Base-by-base conservation (phyloP, 2,797 vertebrate species). In the Poecile montanus region DNA sequence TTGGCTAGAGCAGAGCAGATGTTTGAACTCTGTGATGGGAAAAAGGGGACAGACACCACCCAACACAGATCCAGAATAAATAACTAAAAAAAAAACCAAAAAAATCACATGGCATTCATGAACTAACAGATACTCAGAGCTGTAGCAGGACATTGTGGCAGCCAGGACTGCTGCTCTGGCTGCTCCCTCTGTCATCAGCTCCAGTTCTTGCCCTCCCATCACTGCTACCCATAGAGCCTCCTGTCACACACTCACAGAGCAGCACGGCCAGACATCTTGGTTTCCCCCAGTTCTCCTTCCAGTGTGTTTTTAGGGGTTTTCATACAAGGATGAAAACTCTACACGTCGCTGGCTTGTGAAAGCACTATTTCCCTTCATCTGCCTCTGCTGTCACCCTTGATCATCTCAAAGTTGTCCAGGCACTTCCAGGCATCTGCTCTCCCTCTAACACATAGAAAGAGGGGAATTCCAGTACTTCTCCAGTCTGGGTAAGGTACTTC, bases 101-200 rank as follows among this genome's bases (percentile, higher is more conserved):
- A 38, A 48, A 50, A 60, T n/a, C 54, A 54, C 0, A 0, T 5
- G 36, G 58, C 66, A 2, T 61, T 68, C 48, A 38, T 60, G 82
- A 88, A 75, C 30, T 50, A 67, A 53, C 92, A 93, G 90, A 88
- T 87, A 94, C 56, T 73, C 21, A 56, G 66, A 84, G 85, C 44
- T 63, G 27, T 6, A 75, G 40, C 50, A 75, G 54, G 70, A 91
- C 79, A 48, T 4, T 30, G 58, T 12, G 71, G 62, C 82, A 85
- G 82, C 75, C 85, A 94, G 72, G 34, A 71, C n/a, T 65, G 57
- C 56, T 81, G 32, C 70, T 90, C 70, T 84, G 62, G 61, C 4
- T 2, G 79, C 58, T 70, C 30, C 30, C 9, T 58, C 56, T 78
- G 56, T 60, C 71, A 93, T 26, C 63, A 82, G 74, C 44, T 68